Conservation (phyloP, 2,113 vertebrate genomes). For the Pluvianellus socialis region DNA sequence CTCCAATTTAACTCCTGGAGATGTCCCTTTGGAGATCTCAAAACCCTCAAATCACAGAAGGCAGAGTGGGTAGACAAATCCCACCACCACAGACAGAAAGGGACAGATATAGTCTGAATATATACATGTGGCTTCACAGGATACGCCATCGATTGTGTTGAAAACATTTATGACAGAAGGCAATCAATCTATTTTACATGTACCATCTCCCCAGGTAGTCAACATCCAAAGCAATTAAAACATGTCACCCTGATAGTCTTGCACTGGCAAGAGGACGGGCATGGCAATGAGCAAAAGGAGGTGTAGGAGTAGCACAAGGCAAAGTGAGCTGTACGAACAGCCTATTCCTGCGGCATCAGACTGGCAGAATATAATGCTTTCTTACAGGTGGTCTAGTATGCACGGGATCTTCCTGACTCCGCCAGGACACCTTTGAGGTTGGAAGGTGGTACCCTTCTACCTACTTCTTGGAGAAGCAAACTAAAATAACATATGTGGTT, state of each 20-base stretch:
- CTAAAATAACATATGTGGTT: not conserved
- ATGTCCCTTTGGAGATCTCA: not conserved
- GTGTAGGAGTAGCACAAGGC: not conserved
- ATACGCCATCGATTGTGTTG: not conserved
- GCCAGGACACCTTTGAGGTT: not conserved
- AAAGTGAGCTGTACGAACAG: not conserved
- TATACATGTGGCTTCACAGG: rapidly evolving
- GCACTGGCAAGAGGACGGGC: not conserved
- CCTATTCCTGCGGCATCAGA: not conserved
- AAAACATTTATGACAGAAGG: not conserved
- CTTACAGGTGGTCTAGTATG: not conserved
- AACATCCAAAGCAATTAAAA: not conserved
- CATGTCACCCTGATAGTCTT: not conserved
- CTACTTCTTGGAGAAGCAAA: not conserved
- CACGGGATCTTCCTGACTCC: not conserved
- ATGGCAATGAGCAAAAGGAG: not conserved
- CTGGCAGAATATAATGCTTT: not conserved
- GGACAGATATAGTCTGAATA: not conserved
- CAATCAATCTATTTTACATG: not conserved
- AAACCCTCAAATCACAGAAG: rapidly evolving
- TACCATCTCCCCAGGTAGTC: not conserved
- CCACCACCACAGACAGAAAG: not conserved
- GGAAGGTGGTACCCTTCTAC: not conserved
- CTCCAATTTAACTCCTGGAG: not conserved
- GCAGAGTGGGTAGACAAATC: not conserved